These are phyloP conservation scores for Crotophaga sulcirostris DNA, from an alignment of 2,113 vertebrate genomes.

Conservation along the genomic window DNA sequence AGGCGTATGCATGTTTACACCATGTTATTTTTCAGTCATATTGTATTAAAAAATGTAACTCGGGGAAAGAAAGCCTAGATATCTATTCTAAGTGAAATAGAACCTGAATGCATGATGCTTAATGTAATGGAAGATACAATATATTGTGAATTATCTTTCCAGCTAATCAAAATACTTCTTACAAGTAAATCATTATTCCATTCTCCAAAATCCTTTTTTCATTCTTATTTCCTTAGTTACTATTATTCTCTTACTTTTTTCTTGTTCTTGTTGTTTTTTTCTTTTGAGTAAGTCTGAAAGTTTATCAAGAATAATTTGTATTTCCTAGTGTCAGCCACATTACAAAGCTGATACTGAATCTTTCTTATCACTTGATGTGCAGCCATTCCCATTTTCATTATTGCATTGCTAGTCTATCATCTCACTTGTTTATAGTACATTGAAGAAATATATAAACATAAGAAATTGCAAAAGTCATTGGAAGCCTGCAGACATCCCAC, in stretches of 20 bases:
- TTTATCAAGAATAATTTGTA: conserved; percentile 67
- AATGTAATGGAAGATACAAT: neutral
- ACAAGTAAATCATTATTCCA: neutral
- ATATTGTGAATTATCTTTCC: neutral
- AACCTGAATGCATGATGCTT: neutral
- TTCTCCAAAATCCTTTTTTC: neutral
- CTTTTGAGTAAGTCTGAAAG: conserved; percentile 38
- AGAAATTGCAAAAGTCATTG: conserved; percentile 31
- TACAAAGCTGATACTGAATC: conserved; percentile 62
- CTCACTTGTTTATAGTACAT: conserved; percentile 52
- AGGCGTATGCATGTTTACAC: neutral
- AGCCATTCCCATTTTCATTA: conserved; percentile 59
- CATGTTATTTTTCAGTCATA: neutral
- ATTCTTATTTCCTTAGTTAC: conserved; percentile 33
- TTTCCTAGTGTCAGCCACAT: conserved; percentile 53
- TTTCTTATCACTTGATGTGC: conserved; percentile 1
- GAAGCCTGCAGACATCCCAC: conserved; percentile 18
- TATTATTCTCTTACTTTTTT: conserved; percentile 42
- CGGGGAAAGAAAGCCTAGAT: neutral
- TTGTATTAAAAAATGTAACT: neutral
- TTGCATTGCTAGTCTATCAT: conserved; percentile 43
- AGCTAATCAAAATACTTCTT: neutral
- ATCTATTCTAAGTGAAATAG: neutral
- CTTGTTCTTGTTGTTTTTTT: conserved; percentile 35
- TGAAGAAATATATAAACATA: conserved; percentile 63